Evolutionary conservation across 2,888 invertebrate genomes (phyloP).

Genomic region (Zaprionus lineosus): DNA sequence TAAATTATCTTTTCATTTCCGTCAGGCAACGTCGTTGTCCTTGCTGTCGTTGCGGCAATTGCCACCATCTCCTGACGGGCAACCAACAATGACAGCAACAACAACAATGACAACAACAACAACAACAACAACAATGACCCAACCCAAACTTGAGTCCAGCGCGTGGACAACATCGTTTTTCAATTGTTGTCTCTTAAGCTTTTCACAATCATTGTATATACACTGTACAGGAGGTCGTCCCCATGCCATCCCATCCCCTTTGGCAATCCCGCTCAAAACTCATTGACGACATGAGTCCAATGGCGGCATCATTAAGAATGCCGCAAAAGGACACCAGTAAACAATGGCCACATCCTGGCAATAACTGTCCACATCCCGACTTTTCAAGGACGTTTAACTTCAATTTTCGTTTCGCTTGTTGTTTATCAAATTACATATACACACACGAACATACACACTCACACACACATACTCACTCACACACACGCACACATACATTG

Average conservation of each 20-base stretch:
- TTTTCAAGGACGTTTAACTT: constrained; percentile 50
- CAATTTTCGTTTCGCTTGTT: constrained; percentile 52
- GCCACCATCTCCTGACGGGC: background rate
- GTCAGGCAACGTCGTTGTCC: constrained; percentile 37
- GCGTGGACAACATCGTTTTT: constrained; percentile 15
- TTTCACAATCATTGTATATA: constrained; percentile 35
- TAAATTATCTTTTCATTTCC: constrained; percentile 77
- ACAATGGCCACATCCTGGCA: constrained; percentile 34
- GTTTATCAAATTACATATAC: constrained; percentile 36
- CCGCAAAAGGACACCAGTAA: constrained; percentile 29
- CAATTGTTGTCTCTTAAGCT: constrained; percentile 54
- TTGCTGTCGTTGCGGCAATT: constrained; percentile 7
- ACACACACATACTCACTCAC: background rate
- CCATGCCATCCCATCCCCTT: background rate
- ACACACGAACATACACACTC: constrained; percentile 5
- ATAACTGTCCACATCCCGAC: constrained; percentile 6
- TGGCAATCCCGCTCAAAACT: no score
- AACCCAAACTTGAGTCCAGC: background rate
- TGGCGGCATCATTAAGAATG: constrained; percentile 43
- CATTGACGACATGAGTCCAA: constrained; percentile 32
- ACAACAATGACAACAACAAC: background rate
- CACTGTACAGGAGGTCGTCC: constrained; percentile 4
- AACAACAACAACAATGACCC: background rate
- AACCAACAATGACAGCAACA: no score
- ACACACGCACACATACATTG: background rate